phyloP scores from a whole-genome alignment of 2,113 vertebrate species.

The Nematolebias whitei region DNA sequence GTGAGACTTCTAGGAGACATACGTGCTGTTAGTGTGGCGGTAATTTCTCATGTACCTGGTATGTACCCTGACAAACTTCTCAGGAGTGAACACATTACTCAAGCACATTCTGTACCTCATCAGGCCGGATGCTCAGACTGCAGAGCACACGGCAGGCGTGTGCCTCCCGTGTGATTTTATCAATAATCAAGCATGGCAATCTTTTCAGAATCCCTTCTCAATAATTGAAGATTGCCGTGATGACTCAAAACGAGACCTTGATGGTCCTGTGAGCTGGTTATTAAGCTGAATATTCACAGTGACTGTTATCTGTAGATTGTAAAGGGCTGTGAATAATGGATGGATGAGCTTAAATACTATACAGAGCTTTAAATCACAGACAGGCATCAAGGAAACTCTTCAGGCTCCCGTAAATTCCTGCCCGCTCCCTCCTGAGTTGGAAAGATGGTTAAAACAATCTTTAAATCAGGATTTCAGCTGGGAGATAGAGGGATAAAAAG shows the following conservation, averaged over 20 bases:
- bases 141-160: background rate
- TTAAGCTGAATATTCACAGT: conserved; percentile 57
- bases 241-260: conserved; percentile 40
- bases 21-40: conserved; percentile 17
- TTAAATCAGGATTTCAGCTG: conserved; percentile 58
- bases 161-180: background rate
- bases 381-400: conserved; percentile 53
- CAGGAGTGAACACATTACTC: conserved; percentile 36
- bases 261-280: conserved; percentile 42
- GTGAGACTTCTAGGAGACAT: conserved; percentile 47
- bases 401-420: conserved; percentile 43
- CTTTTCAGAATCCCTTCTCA: conserved; percentile 20
- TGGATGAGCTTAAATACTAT: conserved; percentile 65
- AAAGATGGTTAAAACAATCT: conserved; percentile 65
- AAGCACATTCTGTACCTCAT: conserved; percentile 12
- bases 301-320: conserved; percentile 48
- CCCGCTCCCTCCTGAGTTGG: conserved; percentile 33
- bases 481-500: conserved; percentile 50
- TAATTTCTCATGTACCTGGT: conserved; percentile 53
- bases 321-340: conserved; percentile 53
- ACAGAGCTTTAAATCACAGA: conserved; percentile 70
- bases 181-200: conserved; percentile 10
- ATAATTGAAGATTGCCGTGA: conserved; percentile 35
- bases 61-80: conserved; percentile 2
- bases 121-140: conserved; percentile 14